These are phyloP conservation scores for Fundulus diaphanus DNA, from an alignment of 2,797 vertebrate species.

Conservation along the genomic window DNA sequence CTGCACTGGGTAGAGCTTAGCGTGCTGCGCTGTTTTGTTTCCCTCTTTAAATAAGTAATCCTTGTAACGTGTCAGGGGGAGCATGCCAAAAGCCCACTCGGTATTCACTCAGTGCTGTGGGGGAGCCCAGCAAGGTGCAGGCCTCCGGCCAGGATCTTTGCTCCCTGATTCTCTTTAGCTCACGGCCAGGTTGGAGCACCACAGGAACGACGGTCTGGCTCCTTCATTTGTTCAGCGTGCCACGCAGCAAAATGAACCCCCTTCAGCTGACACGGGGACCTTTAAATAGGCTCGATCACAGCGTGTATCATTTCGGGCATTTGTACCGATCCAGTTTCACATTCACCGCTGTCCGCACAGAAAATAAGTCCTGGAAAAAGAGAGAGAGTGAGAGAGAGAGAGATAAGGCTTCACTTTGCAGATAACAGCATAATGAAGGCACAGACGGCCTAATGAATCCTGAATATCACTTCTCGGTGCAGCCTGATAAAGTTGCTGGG, in stretches of 20 bases:
- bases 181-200: conserved; percentile 41
- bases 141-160: conserved; percentile 63
- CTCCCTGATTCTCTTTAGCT: conserved; percentile 49
- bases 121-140: conserved; percentile 69
- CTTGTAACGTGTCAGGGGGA: conserved; percentile 32
- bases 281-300: conserved; percentile 62
- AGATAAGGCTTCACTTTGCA: conserved; percentile 58
- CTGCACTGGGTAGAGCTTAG: conserved; percentile 59
- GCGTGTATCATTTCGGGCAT: conserved; percentile 51
- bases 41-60: conserved; percentile 76
- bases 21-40: conserved; percentile 69
- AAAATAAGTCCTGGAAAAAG: conserved; percentile 53
- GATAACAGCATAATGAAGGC: conserved; percentile 72
- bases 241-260: conserved; percentile 38
- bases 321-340: conserved; percentile 51
- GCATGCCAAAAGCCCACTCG: conserved; percentile 61
- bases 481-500: conserved; percentile 53
- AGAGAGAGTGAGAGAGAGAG: conserved; percentile 46
- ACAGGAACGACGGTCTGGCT: conserved; percentile 53
- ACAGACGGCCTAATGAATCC: conserved; percentile 67
- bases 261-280: conserved; percentile 59
- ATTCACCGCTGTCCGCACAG: conserved; percentile 36
- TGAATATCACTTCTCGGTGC: conserved; percentile 54
- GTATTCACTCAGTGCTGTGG: conserved; percentile 69
- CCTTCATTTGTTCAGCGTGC: conserved; percentile 55